A percentile compares a stretch with the other conserved stretches of the same genome.
Conservation (phyloP, 2,113 vertebrate species). For the Syrmaticus mikado region DNA sequence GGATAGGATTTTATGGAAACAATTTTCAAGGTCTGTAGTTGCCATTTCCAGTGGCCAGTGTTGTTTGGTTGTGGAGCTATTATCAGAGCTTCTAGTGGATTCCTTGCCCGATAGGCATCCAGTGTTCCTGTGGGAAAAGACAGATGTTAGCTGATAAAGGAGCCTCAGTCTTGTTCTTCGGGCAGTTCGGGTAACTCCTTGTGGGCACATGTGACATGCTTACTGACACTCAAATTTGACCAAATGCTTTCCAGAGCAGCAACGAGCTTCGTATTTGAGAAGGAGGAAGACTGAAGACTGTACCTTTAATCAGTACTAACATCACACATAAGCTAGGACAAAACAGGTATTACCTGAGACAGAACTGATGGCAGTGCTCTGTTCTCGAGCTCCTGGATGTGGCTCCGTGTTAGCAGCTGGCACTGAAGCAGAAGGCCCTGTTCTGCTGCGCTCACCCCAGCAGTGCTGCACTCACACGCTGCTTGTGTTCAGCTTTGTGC, state of each 20-base stretch:
- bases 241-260: background rate
- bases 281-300: background rate
- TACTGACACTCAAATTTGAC: background rate
- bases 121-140: background rate
- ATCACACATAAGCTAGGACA: background rate
- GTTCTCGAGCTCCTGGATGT: background rate
- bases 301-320: background rate
- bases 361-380: background rate
- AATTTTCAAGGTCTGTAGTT: background rate
- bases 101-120: background rate
- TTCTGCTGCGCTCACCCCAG: background rate
- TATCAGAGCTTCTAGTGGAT: background rate
- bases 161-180: background rate
- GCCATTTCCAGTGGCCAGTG: background rate
- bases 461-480: background rate
- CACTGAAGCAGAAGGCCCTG: background rate
- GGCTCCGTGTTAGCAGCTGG: accelerated
- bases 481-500: background rate
- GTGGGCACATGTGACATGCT: background rate
- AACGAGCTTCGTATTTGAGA: accelerated
- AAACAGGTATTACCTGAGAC: background rate
- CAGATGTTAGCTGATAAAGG: background rate
- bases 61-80: background rate
- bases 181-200: background rate
- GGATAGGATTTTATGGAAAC: slow-evolving; percentile 1